Base-by-base conservation (phyloP, 2,888 invertebrate genomes). In the Ectemnius lituratus region DNA sequence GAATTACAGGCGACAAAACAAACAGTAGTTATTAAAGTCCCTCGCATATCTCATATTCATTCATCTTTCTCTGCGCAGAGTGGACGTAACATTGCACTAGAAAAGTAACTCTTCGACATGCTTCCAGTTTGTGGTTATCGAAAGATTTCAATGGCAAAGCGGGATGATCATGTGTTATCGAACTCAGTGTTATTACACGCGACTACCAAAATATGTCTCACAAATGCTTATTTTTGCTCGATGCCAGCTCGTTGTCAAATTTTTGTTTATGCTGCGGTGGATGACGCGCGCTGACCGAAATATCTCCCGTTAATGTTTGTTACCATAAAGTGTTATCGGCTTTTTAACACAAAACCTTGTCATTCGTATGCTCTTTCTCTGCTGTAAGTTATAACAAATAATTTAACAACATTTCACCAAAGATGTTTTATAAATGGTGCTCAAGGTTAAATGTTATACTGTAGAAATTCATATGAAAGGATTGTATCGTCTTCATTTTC, bases 41-140 rank as follows among this genome's bases (percentile, higher is more conserved):
- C 52, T 52, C 52, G 16, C 52, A 52, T n/a, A 52, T 52, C 52
- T 14, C 13, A 13, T 5, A 6, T 52, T 52, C 52, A 52, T 52
- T 52, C 52, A 77, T 78, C 74, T 65, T 75, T 67, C 64, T 60
- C 62, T 11, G 28, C 47, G 20, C 63, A 58, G 56, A 46, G 20
- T 23, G 3, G 52, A n/a, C 45, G 68, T 56, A 62, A 2, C 46
- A n/a, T 11, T 37, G 46, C 13, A n/a, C 23, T 58, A 11, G 37
- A 11, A 37, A 37, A 37, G 8, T 23, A 23, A 23, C 23, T 2
- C 23, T 23, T 23, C 3, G 23, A 23, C 23, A 23, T 0, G 23
- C 23, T 3, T 23, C 23, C 23, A 3, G 2, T 23, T 23, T 23
- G 3, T 23, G 23, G 23, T 23, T 23, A 23, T 23, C 23, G 23